Evolutionary conservation across 2,888 invertebrate genomes (phyloP).

Genomic region (Tachina grossa): DNA sequence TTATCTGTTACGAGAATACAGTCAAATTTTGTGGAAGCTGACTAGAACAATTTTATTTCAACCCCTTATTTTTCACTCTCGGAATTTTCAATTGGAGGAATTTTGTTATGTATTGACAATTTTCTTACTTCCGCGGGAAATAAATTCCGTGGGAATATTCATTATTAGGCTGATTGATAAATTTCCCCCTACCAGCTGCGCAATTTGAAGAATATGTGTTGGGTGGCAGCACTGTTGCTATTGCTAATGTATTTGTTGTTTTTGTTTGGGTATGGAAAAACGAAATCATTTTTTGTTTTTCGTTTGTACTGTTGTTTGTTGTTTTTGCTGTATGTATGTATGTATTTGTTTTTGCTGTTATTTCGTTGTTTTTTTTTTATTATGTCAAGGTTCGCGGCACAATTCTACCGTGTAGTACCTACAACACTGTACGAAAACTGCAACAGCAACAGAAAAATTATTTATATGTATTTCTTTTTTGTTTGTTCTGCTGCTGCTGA

Average conservation of each 20-base stretch:
- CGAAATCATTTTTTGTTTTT: constrained; percentile 64
- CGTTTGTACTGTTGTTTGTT: constrained; percentile 57
- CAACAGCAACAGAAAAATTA: constrained; percentile 26
- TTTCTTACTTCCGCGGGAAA: too few relatives aligned
- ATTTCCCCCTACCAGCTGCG: too few relatives aligned
- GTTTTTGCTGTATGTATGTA: constrained; percentile 70
- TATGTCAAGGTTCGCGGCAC: constrained; percentile 81
- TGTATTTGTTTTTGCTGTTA: constrained; percentile 39
- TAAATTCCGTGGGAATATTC: too few relatives aligned
- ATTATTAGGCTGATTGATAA: too few relatives aligned
- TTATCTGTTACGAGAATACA: too few relatives aligned
- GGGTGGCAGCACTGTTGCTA: too few relatives aligned
- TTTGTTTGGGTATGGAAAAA: constrained; percentile 36
- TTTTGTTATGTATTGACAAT: too few relatives aligned
- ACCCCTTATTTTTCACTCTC: too few relatives aligned
- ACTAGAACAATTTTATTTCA: too few relatives aligned
- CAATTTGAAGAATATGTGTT: too few relatives aligned
- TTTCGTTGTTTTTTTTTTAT: constrained; percentile 72
- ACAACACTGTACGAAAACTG: constrained; percentile 55
- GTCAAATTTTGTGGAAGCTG: too few relatives aligned
- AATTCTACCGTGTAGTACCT: constrained; percentile 73
- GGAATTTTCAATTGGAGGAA: too few relatives aligned
- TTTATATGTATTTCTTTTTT: constrained; percentile 9
- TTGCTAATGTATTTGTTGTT: constrained; percentile 17
- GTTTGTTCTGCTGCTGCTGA: background rate